Evolutionary conservation across 2,113 vertebrate genomes (phyloP).

Genomic region (Lagopus leucura): DNA sequence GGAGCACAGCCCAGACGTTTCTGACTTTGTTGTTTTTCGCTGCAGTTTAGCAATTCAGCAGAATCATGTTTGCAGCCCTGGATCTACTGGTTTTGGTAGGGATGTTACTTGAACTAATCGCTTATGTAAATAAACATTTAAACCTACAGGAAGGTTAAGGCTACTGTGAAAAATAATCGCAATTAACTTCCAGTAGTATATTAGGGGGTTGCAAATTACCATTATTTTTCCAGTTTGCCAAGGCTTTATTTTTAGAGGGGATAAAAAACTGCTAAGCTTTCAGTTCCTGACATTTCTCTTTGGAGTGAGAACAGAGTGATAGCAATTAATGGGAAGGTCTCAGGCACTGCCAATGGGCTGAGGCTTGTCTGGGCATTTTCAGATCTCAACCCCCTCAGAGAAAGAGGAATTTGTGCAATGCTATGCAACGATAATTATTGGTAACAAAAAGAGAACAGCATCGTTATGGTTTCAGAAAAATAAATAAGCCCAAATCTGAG

Average conservation of each 20-base stretch:
- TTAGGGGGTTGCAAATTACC: not conserved
- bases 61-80: constrained; percentile 9
- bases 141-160: not conserved
- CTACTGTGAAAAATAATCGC: not conserved
- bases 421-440: not conserved
- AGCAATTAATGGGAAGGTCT: constrained; percentile 1
- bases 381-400: not conserved
- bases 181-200: not conserved
- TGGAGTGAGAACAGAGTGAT: not conserved
- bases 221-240: not conserved
- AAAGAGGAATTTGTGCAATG: not conserved
- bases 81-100: constrained; percentile 3
- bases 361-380: not conserved
- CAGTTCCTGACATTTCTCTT: not conserved
- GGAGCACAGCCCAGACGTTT: constrained; percentile 53
- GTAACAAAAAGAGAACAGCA: not conserved
- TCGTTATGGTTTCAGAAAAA: fast-evolving
- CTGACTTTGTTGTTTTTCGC: constrained; percentile 23
- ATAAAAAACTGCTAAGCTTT: constrained; percentile 41
- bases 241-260: constrained; percentile 16
- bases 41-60: constrained; percentile 53
- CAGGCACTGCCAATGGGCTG: not conserved
- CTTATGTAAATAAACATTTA: constrained; percentile 41
- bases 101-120: constrained; percentile 9
- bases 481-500: not conserved